These are phyloP conservation scores for Pantelozetes paolii DNA, from an alignment of 2,888 invertebrate species.

Conservation along the genomic window DNA sequence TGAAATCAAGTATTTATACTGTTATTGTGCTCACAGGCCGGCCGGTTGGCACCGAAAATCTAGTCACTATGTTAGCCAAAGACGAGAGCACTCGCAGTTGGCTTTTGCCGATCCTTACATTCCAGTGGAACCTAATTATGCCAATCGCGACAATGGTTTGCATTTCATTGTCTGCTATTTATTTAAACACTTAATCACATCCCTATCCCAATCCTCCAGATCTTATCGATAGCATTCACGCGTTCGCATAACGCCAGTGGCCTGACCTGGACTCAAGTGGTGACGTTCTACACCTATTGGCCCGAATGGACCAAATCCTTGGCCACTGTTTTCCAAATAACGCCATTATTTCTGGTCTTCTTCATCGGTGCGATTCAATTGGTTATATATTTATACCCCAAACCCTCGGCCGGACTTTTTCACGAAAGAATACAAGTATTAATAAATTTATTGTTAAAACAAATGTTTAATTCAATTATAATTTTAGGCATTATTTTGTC, in stretches of 20 bases:
- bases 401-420: constrained; percentile 20
- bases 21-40: constrained; percentile 56
- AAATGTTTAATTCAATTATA: neutral
- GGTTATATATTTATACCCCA: constrained; percentile 20
- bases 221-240: constrained; percentile 64
- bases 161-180: constrained; percentile 44
- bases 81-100: constrained; percentile 55
- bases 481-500: constrained; percentile 32
- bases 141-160: constrained; percentile 74
- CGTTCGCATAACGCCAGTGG: constrained; percentile 42
- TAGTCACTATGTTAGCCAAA: constrained; percentile 61
- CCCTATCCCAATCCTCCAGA: constrained; percentile 53
- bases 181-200: neutral
- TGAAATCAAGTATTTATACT: too few species aligned
- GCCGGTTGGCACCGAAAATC: constrained; percentile 74
- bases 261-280: constrained; percentile 37
- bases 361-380: constrained; percentile 31
- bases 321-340: constrained; percentile 68
- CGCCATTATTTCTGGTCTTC: constrained; percentile 65
- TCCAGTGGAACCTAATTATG: constrained; percentile 81
- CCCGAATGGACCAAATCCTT: constrained; percentile 72
- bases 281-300: constrained; percentile 61
- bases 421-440: constrained; percentile 31
- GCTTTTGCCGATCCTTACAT: constrained; percentile 52
- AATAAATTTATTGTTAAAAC: neutral